phyloP scores from a whole-genome alignment of 2,113 vertebrate species.

The Heterochromis multidens region DNA sequence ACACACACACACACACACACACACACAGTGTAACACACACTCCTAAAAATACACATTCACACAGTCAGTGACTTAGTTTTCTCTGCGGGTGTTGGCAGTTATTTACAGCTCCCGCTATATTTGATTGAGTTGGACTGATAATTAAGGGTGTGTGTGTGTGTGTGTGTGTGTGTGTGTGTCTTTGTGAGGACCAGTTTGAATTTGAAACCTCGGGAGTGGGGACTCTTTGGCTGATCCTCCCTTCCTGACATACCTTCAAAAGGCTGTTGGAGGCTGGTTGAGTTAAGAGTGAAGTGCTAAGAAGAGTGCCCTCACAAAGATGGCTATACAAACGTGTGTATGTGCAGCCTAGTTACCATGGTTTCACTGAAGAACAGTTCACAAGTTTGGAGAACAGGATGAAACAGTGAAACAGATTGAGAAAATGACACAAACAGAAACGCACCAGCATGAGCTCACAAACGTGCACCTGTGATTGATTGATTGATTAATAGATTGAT shows the following conservation, averaged over 20 bases:
- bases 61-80: conserved; percentile 11
- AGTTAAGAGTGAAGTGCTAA: not conserved
- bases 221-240: not conserved
- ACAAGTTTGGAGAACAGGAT: not conserved
- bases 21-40: not conserved
- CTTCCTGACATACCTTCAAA: not conserved
- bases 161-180: rapidly evolving
- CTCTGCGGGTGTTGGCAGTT: conserved; percentile 27
- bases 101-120: conserved; percentile 39
- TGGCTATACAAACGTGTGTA: not conserved
- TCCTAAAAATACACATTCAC: not conserved
- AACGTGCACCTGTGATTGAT: not conserved
- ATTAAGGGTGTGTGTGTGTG: conserved; percentile 22
- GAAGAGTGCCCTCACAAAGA: not conserved
- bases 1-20: conserved; percentile 15
- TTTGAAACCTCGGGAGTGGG: not conserved
- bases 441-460: not conserved
- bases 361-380: conserved; percentile 18
- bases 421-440: not conserved
- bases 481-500: not conserved
- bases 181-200: not conserved
- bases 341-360: conserved; percentile 19
- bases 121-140: conserved; percentile 39
- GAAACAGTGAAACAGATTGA: not conserved
- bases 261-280: not conserved